Conservation (phyloP, 2,113 vertebrate genomes). For the Apus apus region DNA sequence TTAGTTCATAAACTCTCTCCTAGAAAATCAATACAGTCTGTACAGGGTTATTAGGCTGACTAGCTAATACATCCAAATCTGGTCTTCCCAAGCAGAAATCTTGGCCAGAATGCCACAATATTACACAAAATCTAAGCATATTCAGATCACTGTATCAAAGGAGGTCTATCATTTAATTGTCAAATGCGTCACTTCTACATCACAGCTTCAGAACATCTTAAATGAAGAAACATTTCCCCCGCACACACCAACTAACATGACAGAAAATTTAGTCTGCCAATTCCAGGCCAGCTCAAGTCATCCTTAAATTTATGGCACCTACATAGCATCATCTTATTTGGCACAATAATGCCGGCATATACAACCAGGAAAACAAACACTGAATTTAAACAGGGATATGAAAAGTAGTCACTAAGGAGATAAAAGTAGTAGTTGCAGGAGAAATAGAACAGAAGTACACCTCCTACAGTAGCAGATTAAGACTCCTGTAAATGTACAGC, state of each 20-base stretch:
- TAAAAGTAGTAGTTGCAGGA: not conserved
- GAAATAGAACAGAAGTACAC: not conserved
- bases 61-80: conserved; percentile 87
- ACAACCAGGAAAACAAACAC: conserved; percentile 27
- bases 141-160: conserved; percentile 31
- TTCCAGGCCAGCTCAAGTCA: not conserved
- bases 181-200: not conserved
- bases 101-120: conserved; percentile 70
- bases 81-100: conserved; percentile 76
- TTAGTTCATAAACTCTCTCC: conserved; percentile 90
- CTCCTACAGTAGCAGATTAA: not conserved
- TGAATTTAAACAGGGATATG: conserved; percentile 7
- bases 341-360: not conserved
- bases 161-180: conserved; percentile 13
- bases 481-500: not conserved
- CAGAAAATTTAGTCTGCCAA: not conserved
- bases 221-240: not conserved
- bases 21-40: conserved; percentile 88
- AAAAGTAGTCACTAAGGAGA: conserved; percentile 4
- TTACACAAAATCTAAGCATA: conserved; percentile 51
- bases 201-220: not conserved
- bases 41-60: conserved; percentile 88
- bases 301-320: not conserved
- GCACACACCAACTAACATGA: not conserved
- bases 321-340: not conserved